phyloP scores from a whole-genome alignment of 1,140 invertebrate genomes.

The Homarus americanus region DNA sequence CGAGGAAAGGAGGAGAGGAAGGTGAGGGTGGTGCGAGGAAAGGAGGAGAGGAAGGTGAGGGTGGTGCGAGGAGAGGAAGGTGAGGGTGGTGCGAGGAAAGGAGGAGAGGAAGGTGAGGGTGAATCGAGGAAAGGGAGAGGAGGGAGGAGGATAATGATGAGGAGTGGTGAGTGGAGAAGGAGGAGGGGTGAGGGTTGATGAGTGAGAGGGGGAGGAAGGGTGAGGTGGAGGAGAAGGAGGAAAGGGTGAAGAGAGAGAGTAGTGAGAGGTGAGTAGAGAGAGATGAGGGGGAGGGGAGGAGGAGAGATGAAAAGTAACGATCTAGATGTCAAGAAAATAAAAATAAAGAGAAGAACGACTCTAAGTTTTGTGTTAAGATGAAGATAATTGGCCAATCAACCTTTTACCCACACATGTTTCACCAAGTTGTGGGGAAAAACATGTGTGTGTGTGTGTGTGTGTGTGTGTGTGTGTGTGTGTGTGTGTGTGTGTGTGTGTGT shows the following conservation, averaged over 20 bases:
- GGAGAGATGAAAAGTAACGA: neutral
- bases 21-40: too few species aligned
- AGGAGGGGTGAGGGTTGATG: neutral
- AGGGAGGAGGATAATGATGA: too few species aligned
- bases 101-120: neutral
- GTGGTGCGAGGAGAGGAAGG: neutral
- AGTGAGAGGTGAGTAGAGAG: neutral
- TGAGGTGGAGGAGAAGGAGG: neutral
- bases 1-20: neutral
- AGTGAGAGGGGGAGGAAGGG: neutral
- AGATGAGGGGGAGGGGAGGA: neutral
- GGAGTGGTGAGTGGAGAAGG: neutral
- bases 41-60: too few species aligned
- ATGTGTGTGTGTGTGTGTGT: conserved; percentile 20
- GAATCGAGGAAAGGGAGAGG: too few species aligned
- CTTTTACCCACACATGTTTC: too few species aligned
- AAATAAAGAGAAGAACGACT: too few species aligned
- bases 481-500: neutral
- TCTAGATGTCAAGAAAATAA: too few species aligned
- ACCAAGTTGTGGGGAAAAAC: neutral
- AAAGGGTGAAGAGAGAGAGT: neutral
- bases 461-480: conserved; percentile 41
- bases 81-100: too few species aligned
- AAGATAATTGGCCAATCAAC: too few species aligned
- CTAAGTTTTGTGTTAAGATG: too few species aligned